Percentiles rank a stretch among this genome's conserved stretches.
Evolutionary conservation across 2,113 vertebrate genomes (phyloP).

Genomic region (Pelecanoides urinatrix): DNA sequence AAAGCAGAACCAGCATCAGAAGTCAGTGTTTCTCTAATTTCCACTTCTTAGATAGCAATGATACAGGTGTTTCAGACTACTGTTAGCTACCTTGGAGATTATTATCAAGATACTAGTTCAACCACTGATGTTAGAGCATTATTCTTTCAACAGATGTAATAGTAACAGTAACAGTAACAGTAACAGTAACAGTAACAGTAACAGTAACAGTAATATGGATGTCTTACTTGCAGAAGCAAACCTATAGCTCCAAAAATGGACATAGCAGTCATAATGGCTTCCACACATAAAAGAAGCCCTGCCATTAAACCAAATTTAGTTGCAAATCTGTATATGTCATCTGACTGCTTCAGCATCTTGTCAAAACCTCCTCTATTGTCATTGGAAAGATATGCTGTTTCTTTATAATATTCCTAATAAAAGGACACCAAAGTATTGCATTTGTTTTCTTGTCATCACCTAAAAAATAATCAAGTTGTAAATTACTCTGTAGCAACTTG

Average conservation of each 20-base stretch:
- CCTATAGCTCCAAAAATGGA: background rate
- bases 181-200: too few relatives aligned
- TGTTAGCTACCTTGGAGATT: background rate
- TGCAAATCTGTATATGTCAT: background rate
- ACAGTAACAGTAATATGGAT: background rate
- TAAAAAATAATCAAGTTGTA: background rate
- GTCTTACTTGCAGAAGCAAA: background rate
- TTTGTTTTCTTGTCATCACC: background rate
- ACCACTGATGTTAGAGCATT: background rate
- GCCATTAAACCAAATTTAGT: background rate
- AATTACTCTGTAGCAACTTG: background rate
- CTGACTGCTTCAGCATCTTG: background rate
- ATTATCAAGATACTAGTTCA: background rate
- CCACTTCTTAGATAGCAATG: background rate
- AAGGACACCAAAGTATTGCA: background rate
- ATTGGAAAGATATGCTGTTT: background rate
- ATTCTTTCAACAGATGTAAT: background rate
- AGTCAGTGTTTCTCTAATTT: background rate
- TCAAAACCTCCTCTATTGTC: background rate
- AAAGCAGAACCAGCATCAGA: background rate
- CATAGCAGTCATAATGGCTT: background rate
- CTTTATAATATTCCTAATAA: background rate
- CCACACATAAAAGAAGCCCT: background rate
- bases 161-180: too few relatives aligned
- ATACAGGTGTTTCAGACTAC: background rate